Conservation (phyloP, 2,797 vertebrate genomes). For the Sebastes taczanowskii region DNA sequence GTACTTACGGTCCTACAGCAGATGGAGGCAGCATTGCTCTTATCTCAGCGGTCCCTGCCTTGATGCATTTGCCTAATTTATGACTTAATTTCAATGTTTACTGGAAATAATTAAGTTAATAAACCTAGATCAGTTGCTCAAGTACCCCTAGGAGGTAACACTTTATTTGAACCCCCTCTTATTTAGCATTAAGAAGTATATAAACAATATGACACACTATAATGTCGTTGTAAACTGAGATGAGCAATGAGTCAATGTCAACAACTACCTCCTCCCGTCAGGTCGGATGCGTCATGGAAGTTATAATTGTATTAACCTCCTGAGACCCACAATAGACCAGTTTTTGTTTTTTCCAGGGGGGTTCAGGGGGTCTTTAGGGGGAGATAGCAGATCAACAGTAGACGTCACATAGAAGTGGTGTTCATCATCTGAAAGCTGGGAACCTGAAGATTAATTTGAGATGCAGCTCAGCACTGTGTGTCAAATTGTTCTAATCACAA, state of each 20-base stretch:
- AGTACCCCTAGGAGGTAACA: not conserved
- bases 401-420: no score
- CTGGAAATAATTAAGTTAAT: not conserved
- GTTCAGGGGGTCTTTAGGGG: no score
- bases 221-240: not conserved
- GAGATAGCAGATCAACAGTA: fast-evolving
- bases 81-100: not conserved
- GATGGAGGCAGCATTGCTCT: constrained; percentile 60
- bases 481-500: no score
- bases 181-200: not conserved
- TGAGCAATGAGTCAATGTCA: not conserved
- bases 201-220: not conserved
- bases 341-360: fast-evolving
- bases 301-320: not conserved
- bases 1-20: constrained; percentile 45
- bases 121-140: not conserved
- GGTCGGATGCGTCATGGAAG: not conserved
- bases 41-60: not conserved
- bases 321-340: no score
- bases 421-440: no score
- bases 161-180: not conserved
- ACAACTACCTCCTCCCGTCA: not conserved
- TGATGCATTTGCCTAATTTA: not conserved
- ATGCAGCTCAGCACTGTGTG: no score
- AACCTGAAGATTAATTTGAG: no score